Evolutionary conservation across 2,797 vertebrate species (phyloP).

Genomic region (Schizopygopsis malacanthus): DNA sequence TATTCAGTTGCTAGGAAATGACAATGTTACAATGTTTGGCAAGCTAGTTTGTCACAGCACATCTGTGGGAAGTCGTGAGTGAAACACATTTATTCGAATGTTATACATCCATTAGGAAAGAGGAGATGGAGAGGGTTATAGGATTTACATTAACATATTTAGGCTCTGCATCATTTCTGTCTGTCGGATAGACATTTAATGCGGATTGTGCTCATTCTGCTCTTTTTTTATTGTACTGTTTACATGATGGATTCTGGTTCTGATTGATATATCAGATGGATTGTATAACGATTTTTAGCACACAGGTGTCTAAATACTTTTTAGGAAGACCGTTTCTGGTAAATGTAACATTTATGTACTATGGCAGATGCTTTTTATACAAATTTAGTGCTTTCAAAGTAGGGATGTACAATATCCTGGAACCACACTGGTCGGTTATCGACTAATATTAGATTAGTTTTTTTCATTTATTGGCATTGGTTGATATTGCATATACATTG

Average conservation of each 20-base stretch:
- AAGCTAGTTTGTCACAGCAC: slow-evolving; percentile 24
- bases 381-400: background rate
- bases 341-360: background rate
- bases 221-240: background rate
- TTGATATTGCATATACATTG: background rate
- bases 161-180: background rate
- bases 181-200: background rate
- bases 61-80: slow-evolving; percentile 17
- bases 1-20: slow-evolving; percentile 22
- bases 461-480: background rate
- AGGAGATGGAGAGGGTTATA: background rate
- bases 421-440: background rate
- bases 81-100: background rate
- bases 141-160: background rate
- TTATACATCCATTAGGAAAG: background rate
- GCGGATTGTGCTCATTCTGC: background rate
- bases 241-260: background rate
- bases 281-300: background rate
- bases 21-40: slow-evolving; percentile 27
- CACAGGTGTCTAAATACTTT: background rate
- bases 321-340: background rate
- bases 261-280: background rate
- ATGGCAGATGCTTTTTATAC: background rate
- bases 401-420: background rate
- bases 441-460: background rate